Conservation (phyloP, 1,140 invertebrate genomes). For the Listronotus bonariensis region DNA sequence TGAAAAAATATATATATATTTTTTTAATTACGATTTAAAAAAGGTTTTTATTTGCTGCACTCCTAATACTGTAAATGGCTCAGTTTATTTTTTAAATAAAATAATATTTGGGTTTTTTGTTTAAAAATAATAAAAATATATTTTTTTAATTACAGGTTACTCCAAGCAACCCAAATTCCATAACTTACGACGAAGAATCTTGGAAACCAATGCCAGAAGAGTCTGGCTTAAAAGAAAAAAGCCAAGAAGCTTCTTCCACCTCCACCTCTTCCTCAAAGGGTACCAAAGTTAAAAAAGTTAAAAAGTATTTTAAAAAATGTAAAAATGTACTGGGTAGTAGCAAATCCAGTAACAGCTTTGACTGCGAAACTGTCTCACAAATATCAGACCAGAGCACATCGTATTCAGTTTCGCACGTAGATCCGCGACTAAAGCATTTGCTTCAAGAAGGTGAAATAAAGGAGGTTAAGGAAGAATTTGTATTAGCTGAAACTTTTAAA, state of each 20-base stretch:
- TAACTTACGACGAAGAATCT: slow-evolving; percentile 52
- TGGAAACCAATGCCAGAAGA: slow-evolving; percentile 49
- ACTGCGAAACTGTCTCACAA: slow-evolving; percentile 36
- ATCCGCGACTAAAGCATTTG: slow-evolving; percentile 33
- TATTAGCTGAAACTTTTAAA: slow-evolving; percentile 11
- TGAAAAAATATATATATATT: too few species aligned
- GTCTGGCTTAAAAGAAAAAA: slow-evolving; percentile 33
- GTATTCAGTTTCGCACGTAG: slow-evolving; percentile 41
- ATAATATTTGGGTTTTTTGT: too few species aligned
- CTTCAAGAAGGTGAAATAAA: slow-evolving; percentile 45
- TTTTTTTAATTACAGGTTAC: slow-evolving; percentile 51
- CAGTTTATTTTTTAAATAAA: too few species aligned
- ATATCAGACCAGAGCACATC: slow-evolving; percentile 4
- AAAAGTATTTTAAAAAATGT: slow-evolving; percentile 59
- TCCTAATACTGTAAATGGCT: too few species aligned
- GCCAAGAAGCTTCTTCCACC: slow-evolving; percentile 18
- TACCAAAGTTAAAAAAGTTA: slow-evolving; percentile 59
- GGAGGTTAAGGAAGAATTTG: slow-evolving; percentile 46
- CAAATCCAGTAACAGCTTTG: slow-evolving; percentile 34
- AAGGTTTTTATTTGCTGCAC: too few species aligned
- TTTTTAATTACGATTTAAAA: too few species aligned
- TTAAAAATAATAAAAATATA: too few species aligned
- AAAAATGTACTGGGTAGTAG: slow-evolving; percentile 56
- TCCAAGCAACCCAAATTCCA: slow-evolving; percentile 48
- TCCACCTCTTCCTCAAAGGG: slow-evolving; percentile 43